Conservation (phyloP, 1,140 invertebrate genomes). For the Listronotus oregonensis region DNA sequence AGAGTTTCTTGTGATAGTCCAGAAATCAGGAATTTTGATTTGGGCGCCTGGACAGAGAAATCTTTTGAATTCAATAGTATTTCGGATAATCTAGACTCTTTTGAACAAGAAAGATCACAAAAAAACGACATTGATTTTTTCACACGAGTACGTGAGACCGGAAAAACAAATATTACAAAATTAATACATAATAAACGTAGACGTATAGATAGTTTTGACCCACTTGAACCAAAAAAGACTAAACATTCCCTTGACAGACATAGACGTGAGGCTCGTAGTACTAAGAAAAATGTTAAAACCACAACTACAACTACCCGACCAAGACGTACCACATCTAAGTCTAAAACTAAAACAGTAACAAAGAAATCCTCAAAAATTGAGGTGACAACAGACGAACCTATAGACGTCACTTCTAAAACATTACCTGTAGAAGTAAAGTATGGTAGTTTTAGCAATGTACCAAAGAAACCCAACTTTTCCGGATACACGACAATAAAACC, state of each 20-base stretch:
- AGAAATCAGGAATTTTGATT: conserved; percentile 72
- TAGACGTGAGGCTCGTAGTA: not conserved
- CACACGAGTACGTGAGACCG: conserved; percentile 22
- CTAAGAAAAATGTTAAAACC: not conserved
- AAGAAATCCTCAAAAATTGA: no score
- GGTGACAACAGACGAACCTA: not conserved
- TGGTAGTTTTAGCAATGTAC: conserved; percentile 17
- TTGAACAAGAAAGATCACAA: conserved; percentile 20
- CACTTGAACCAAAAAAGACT: no score
- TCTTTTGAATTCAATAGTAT: conserved; percentile 33
- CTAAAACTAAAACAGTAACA: no score
- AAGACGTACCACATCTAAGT: no score
- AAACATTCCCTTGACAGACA: no score
- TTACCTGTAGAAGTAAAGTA: conserved; percentile 22
- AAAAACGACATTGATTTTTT: conserved; percentile 18
- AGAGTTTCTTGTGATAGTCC: conserved; percentile 71
- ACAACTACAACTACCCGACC: not conserved
- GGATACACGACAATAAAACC: conserved; percentile 14
- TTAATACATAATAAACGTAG: not conserved
- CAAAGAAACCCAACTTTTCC: conserved; percentile 33
- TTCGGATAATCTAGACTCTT: conserved; percentile 16
- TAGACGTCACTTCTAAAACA: conserved; percentile 18
- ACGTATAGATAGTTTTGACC: not conserved
- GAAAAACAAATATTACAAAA: conserved; percentile 3
- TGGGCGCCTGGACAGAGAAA: conserved; percentile 65